A percentile compares a stretch with the other conserved stretches of the same genome.
These are phyloP conservation scores for Dendropsophus ebraccatus DNA, from an alignment of 2,113 vertebrate genomes.

Conservation along the genomic window DNA sequence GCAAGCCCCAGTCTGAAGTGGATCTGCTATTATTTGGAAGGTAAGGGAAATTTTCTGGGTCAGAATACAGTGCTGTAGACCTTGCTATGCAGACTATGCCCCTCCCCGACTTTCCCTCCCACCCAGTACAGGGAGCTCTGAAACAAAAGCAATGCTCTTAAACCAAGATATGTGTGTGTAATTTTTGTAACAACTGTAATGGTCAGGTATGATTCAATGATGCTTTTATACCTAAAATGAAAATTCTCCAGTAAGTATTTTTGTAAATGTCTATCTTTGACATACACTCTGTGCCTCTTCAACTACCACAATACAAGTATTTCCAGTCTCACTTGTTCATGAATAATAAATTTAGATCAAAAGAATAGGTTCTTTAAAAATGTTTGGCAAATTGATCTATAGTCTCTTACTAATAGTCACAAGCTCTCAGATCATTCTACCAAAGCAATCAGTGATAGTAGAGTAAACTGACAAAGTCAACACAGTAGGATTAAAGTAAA, in stretches of 20 bases:
- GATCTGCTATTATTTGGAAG: no score
- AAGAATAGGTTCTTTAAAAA: neutral
- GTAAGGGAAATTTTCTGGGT: no score
- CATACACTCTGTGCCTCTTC: neutral
- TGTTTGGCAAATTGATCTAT: neutral
- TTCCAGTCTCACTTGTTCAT: neutral
- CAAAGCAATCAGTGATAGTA: conserved; percentile 18
- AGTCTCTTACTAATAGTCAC: neutral
- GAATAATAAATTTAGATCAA: neutral
- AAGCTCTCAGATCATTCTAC: neutral
- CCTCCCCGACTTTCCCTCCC: no score
- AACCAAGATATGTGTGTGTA: no score
- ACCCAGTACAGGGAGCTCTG: no score
- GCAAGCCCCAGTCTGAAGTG: no score
- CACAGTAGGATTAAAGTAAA: conserved; percentile 31
- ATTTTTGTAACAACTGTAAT: no score
- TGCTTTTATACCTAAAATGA: no score
- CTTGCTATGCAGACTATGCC: no score
- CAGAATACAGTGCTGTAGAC: no score
- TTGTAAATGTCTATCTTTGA: neutral
- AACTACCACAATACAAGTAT: neutral
- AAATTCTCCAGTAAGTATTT: neutral
- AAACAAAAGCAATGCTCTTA: no score
- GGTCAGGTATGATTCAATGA: no score
- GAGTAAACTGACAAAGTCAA: neutral